Conservation (phyloP, 1,140 invertebrate species). For the Augochlora pura region DNA sequence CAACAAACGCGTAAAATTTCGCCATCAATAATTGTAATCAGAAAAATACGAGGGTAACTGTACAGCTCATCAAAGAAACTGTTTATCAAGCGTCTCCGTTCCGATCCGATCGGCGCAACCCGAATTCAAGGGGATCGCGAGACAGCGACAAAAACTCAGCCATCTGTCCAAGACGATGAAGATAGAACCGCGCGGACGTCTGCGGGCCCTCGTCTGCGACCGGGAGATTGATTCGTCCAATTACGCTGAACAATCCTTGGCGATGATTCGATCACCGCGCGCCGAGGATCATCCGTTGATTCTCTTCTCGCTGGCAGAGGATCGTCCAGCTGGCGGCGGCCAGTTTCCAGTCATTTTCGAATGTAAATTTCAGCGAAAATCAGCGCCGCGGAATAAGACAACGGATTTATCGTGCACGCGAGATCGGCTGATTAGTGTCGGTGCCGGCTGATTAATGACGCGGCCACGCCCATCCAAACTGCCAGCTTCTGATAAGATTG, state of each 20-base stretch:
- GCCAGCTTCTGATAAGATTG: conserved; percentile 49
- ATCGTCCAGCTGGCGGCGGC: conserved; percentile 46
- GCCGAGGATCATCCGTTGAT: conserved; percentile 29
- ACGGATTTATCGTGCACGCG: conserved; percentile 55
- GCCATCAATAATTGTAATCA: neutral
- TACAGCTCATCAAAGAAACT: neutral
- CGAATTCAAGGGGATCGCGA: conserved; percentile 22
- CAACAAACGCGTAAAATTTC: no score
- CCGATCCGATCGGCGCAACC: conserved; percentile 25
- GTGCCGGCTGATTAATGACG: conserved; percentile 52
- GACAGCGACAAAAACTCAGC: conserved; percentile 14
- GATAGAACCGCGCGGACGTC: conserved; percentile 31
- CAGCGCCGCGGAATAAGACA: conserved; percentile 39
- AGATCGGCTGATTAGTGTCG: conserved; percentile 43
- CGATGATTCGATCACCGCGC: conserved; percentile 63
- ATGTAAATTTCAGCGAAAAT: conserved; percentile 52
- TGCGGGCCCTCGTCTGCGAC: conserved; percentile 19
- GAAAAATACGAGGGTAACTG: neutral
- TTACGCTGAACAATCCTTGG: conserved; percentile 75
- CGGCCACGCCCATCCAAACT: conserved; percentile 21
- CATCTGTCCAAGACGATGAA: conserved; percentile 29
- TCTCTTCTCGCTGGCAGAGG: conserved; percentile 31
- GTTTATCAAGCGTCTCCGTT: neutral
- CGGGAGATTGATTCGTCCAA: conserved; percentile 69
- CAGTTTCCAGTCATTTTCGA: conserved; percentile 43